phyloP scores from a whole-genome alignment of 2,888 invertebrate species.

The Mythimna ferrago region DNA sequence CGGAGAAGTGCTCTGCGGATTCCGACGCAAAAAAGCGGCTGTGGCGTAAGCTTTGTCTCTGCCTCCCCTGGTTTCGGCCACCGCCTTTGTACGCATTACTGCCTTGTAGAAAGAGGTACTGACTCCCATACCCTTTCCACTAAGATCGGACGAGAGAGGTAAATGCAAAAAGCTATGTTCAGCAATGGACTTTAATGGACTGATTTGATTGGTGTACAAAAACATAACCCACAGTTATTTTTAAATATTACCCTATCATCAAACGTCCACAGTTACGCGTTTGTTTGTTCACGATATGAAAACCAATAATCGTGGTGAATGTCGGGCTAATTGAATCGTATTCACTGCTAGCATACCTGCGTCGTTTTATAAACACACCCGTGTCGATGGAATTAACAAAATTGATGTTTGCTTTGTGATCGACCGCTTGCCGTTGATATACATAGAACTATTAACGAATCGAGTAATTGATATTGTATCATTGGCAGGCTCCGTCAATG shows the following conservation, averaged over 20 bases:
- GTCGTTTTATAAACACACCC: conserved; percentile 49
- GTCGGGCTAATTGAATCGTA: conserved; percentile 61
- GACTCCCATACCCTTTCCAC: background rate
- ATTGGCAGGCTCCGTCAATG: background rate
- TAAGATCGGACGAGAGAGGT: background rate
- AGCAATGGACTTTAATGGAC: background rate
- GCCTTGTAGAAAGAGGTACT: background rate
- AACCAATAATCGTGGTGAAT: conserved; percentile 53
- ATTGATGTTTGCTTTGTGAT: conserved; percentile 63
- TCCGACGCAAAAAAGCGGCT: no score
- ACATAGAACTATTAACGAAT: conserved; percentile 43
- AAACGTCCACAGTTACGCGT: conserved; percentile 1
- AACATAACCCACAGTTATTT: background rate
- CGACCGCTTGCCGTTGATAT: conserved; percentile 38
- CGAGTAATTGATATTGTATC: conserved; percentile 18
- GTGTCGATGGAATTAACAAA: conserved; percentile 60
- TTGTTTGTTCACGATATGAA: conserved; percentile 30
- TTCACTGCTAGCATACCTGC: conserved; percentile 42
- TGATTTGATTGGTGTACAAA: background rate
- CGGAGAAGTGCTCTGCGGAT: no score
- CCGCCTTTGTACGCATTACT: no score
- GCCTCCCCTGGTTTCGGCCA: no score
- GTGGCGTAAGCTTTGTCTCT: no score
- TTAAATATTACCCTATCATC: background rate
- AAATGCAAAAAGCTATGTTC: background rate